phyloP scores from a whole-genome alignment of 1,140 invertebrate genomes.

The Nasonia longicornis region DNA sequence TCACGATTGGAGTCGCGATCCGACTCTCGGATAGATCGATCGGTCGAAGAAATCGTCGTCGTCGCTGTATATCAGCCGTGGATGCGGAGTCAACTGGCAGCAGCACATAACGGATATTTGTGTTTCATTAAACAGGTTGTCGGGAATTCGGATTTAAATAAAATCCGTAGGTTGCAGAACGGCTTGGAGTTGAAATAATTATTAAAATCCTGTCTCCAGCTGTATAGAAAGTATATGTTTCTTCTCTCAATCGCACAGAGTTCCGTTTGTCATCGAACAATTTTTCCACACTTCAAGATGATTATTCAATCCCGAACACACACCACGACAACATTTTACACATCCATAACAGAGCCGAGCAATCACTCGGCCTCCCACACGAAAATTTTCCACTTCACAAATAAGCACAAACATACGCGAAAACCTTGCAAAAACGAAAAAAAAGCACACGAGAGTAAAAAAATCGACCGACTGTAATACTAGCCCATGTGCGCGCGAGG shows the following conservation, averaged over 20 bases:
- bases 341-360: no score
- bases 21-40: not conserved
- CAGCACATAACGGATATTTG: not conserved
- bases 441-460: not conserved
- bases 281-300: no score
- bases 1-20: not conserved
- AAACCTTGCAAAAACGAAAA: not conserved
- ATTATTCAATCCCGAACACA: no score
- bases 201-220: not conserved
- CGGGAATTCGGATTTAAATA: not conserved
- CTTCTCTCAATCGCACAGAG: no score
- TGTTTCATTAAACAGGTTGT: constrained; percentile 1
- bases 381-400: no score
- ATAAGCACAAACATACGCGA: no score
- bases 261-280: no score
- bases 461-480: not conserved
- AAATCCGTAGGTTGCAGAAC: not conserved
- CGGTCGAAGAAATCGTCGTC: not conserved
- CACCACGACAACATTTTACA: no score
- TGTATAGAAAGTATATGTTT: not conserved
- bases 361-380: no score
- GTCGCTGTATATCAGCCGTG: no score
- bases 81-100: not conserved
- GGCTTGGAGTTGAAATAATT: not conserved
- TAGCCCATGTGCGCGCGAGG: not conserved